These are phyloP conservation scores for Melanitta fusca DNA, from an alignment of 2,797 vertebrate genomes.

Conservation along the genomic window DNA sequence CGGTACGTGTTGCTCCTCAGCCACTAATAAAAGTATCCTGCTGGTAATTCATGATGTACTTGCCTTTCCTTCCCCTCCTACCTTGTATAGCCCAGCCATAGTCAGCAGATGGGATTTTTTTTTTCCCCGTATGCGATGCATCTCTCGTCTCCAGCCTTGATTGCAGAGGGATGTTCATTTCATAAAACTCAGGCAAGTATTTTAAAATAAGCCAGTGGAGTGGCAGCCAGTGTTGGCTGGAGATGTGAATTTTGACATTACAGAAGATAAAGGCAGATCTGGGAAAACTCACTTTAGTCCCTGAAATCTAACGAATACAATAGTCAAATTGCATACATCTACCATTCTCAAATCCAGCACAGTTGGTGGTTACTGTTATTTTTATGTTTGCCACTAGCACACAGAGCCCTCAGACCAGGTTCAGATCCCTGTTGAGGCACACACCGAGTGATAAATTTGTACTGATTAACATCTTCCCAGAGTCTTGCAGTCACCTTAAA, in stretches of 20 bases:
- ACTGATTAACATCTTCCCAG: neutral
- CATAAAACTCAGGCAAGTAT: neutral
- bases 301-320: neutral
- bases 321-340: neutral
- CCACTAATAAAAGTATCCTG: neutral
- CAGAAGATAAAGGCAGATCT: neutral
- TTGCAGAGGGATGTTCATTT: slow-evolving; percentile 27
- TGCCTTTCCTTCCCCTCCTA: neutral
- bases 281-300: neutral
- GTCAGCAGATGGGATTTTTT: slow-evolving; percentile 31
- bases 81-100: neutral
- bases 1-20: neutral
- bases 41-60: neutral
- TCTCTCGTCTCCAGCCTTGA: slow-evolving; percentile 24
- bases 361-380: neutral
- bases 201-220: neutral
- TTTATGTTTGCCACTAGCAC: neutral
- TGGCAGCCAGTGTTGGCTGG: neutral
- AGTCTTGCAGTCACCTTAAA: neutral
- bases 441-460: neutral
- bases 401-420: neutral
- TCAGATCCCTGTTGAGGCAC: neutral
- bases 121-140: neutral
- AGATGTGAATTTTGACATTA: neutral
- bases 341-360: accelerated